Evolutionary conservation across 2,888 invertebrate genomes (phyloP).

Genomic region (Sinopyrophorus schimmeli): DNA sequence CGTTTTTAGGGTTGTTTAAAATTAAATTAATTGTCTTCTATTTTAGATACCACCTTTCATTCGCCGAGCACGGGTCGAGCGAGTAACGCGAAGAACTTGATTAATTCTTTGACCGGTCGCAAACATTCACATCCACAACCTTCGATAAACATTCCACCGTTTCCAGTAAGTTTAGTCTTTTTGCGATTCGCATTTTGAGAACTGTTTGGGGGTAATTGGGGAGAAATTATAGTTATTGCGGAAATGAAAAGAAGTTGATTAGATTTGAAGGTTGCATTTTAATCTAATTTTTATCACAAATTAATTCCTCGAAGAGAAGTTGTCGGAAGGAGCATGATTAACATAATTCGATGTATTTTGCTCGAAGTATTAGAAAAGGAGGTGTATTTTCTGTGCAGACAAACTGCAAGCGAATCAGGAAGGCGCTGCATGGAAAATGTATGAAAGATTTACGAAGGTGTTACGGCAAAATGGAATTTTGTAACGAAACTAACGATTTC

Average conservation of each 20-base stretch:
- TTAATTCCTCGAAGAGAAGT: too few relatives aligned
- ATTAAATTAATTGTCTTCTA: background rate
- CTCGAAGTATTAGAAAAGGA: too few relatives aligned
- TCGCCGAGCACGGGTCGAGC: slow-evolving; percentile 57
- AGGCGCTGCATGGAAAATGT: slow-evolving; percentile 26
- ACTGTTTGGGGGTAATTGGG: background rate
- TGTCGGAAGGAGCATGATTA: too few relatives aligned
- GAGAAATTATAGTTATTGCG: background rate
- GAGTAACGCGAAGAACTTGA: slow-evolving; percentile 53
- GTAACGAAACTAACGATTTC: slow-evolving; percentile 19
- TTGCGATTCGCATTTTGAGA: too few relatives aligned
- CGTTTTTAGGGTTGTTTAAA: slow-evolving; percentile 1
- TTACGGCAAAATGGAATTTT: slow-evolving; percentile 28
- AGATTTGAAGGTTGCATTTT: background rate
- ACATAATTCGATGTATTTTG: too few relatives aligned
- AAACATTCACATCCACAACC: slow-evolving; percentile 62
- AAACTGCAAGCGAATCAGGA: slow-evolving; percentile 25
- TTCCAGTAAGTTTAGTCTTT: slow-evolving; percentile 55
- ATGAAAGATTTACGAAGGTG: slow-evolving; percentile 27
- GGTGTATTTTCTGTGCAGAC: slow-evolving; percentile 27
- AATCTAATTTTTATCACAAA: too few relatives aligned
- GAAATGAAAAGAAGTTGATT: background rate
- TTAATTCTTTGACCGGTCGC: slow-evolving; percentile 55
- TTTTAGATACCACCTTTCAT: slow-evolving; percentile 42
- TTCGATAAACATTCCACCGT: slow-evolving; percentile 60